Evolutionary conservation across 2,797 vertebrate genomes (phyloP).

Genomic region (Schizopygopsis malacanthus): DNA sequence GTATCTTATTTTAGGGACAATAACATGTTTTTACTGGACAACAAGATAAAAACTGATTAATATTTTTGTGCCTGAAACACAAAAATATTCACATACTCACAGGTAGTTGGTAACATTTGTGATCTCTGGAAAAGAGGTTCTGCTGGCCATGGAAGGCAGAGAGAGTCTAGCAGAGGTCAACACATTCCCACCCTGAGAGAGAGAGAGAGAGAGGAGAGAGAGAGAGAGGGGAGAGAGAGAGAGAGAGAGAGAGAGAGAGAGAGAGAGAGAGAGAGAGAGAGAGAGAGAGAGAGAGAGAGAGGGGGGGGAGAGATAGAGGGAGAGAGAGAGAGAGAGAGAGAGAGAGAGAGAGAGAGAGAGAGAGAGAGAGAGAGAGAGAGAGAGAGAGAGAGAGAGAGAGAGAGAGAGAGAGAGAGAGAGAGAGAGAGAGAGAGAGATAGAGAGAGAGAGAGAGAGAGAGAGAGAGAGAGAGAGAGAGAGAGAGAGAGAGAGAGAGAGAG

Average conservation of each 20-base stretch:
- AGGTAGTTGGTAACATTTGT: constrained; percentile 96
- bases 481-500: not conserved
- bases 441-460: constrained; percentile 27
- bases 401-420: constrained; percentile 6
- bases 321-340: too few relatives aligned
- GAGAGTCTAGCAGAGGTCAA: constrained; percentile 88
- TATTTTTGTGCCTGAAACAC: not conserved
- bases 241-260: not conserved
- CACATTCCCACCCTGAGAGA: constrained; percentile 87
- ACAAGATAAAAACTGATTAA: not conserved
- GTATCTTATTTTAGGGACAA: not conserved
- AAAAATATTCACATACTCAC: constrained; percentile 76
- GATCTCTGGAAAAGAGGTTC: constrained; percentile 90
- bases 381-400: constrained; percentile 17
- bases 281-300: too few relatives aligned
- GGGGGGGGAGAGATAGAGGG: too few relatives aligned
- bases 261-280: too few relatives aligned
- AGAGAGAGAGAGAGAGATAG: constrained; percentile 12
- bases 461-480: constrained; percentile 24
- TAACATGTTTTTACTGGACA: not conserved
- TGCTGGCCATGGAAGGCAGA: constrained; percentile 92
- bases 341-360: not conserved
- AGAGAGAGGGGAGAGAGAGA: constrained; percentile 64
- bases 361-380: constrained; percentile 71
- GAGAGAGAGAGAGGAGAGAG: not conserved